Base-by-base conservation (phyloP, 1,140 invertebrate genomes). In the Drosophila ambigua region DNA sequence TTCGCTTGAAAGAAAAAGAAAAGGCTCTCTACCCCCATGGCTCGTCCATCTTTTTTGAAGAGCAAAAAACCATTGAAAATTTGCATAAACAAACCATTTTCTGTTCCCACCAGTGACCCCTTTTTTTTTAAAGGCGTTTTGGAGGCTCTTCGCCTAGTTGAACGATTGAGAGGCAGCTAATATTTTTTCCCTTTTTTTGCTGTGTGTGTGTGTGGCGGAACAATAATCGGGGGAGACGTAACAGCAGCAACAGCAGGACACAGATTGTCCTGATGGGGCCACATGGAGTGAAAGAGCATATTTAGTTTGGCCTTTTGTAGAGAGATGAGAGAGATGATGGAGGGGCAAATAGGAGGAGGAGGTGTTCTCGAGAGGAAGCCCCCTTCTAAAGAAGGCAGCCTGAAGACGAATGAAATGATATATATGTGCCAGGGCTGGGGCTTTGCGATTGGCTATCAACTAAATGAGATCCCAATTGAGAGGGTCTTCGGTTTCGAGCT, bases 61-160 rank as follows among this genome's bases (percentile, higher is more conserved):
- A 72, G 67, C 61, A 57, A 60, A 61, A 68, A 68, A 62, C 54
- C 61, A 52, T 59, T 57, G 44, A 68, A 65, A 76, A 76, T 76
- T 76, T 76, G 73, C 72, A 76, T 76, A 76, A 76, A 68, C 66
- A 76, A 76, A 76, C 72, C 72, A 76, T 76, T 76, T 53, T 49
- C 20, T 68, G 23, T 48, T 13, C 16, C 63, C 31, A n/a, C 50
- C 35, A 44, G 51, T 43, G 60, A 58, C 48, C 71, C 53, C 26
- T 66, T 73, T 73, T 58, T 51, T 63, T 15, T 24, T 7, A 8
- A 2, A 1, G 26, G 28, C 11, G 41, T n/a, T 41, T 41, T 7
- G 13, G 20, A 31, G 60, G 4, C 35, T 64, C 46, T 52, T 44
- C 16, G 45, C 31, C 55, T 48, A 41, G 59, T 26, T 43, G 51